phyloP scores from a whole-genome alignment of 2,113 vertebrate genomes.

The Epinephelus cyanopodus region DNA sequence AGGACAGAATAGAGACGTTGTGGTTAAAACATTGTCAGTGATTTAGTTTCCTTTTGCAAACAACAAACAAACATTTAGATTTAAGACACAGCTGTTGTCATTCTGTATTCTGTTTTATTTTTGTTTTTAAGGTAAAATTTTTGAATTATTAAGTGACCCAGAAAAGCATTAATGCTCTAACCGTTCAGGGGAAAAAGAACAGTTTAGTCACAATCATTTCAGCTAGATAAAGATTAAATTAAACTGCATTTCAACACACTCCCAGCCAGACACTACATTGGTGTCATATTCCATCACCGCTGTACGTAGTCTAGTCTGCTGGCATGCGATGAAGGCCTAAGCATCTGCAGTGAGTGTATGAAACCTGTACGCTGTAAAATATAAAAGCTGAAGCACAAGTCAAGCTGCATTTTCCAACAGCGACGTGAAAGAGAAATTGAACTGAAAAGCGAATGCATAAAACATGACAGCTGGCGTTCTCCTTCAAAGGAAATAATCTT shows the following conservation, averaged over 20 bases:
- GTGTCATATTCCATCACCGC: conserved; percentile 23
- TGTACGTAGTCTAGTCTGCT: conserved; percentile 1
- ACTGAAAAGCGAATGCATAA: conserved; percentile 65
- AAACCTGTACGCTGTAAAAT: conserved; percentile 27
- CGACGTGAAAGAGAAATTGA: conserved; percentile 28
- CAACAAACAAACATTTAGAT: neutral
- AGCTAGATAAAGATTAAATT: conserved; percentile 4
- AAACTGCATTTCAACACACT: conserved; percentile 19
- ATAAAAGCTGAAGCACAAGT: conserved; percentile 41
- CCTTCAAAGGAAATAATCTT: conserved; percentile 48
- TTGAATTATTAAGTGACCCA: conserved; percentile 17
- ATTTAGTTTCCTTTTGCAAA: neutral
- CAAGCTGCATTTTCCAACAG: conserved; percentile 10
- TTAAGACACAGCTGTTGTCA: neutral
- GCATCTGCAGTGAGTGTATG: conserved; percentile 28
- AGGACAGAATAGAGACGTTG: too few species aligned
- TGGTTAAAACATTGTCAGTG: neutral
- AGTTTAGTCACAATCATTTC: neutral
- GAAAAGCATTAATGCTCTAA: neutral
- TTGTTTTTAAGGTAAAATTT: neutral
- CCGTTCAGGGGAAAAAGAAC: neutral
- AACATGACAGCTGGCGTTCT: conserved; percentile 67
- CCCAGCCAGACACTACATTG: conserved; percentile 9
- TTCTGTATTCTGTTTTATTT: too few species aligned
- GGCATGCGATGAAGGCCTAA: conserved; percentile 21